Base-by-base conservation (phyloP, 1,140 invertebrate species). In the Melitaea cinxia region DNA sequence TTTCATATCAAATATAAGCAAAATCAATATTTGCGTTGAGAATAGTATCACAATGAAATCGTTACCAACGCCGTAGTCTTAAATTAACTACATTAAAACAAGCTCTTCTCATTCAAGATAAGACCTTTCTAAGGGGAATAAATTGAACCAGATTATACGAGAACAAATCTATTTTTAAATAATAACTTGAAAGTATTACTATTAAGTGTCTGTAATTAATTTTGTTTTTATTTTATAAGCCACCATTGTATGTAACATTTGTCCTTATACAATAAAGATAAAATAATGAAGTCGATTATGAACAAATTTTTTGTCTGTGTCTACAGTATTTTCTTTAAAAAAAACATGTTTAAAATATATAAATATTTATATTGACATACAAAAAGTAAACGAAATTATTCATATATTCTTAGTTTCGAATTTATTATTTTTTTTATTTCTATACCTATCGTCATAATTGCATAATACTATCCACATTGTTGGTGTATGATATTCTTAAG, bases 41-140 rank as follows among this genome's bases (percentile, higher is more conserved):
- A 70, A 68, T 1, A 30, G 14, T 26, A 73, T 71, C 70, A 78
- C 74, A 82, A 83, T 83, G 73, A 83, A 82, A 81, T 78, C 77
- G 73, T 83, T 83, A 79, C 80, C 67, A 67, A 67, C 64, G 53
- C 63, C 59, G 55, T 68, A 71, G 64, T 68, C 73, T 82, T 81
- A 83, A 83, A 79, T 84, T 83, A 84, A 84, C 74, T 71, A 80
- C 75, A 80, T 87, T 84, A 84, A 81, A 83, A 83, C 77, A 82
- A 82, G 80, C 80, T 85, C 72, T 72, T 80, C 73, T 84, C 80
- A 81, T 85, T 83, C 72, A 73, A 80, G 83, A 87, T 87, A 87
- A 84, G 75, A 77, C 77, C 76, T 80, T 76, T 74, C 71, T 70
- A 73, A 77, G 77, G 79, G 72, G 77, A 83, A 74, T 77, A 83